A percentile compares a stretch with the other conserved stretches of the same genome.
phyloP scores from a whole-genome alignment of 1,140 invertebrate species.

The Heliconius congener region DNA sequence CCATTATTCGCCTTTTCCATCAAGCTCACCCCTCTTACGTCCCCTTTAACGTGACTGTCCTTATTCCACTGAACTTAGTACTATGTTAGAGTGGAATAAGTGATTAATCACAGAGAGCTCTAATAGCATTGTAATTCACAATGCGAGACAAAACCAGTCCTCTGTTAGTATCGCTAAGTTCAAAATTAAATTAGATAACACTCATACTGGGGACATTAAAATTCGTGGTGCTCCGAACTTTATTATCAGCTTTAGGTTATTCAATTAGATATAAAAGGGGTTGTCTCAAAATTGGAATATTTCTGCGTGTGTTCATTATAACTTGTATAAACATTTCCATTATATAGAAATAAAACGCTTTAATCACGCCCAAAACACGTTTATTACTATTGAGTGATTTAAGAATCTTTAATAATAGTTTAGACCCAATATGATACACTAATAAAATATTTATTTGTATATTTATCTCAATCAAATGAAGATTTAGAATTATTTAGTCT shows the following conservation, averaged over 20 bases:
- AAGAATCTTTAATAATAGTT: background rate
- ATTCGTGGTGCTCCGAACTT: background rate
- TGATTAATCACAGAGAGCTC: slow-evolving; percentile 40
- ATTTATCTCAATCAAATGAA: no score
- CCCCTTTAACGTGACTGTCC: slow-evolving; percentile 35
- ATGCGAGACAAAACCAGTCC: slow-evolving; percentile 24
- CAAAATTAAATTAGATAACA: slow-evolving; percentile 29
- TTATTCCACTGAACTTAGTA: slow-evolving; percentile 37
- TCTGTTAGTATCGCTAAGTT: slow-evolving; percentile 31
- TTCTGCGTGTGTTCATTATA: background rate
- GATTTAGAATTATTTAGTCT: no score
- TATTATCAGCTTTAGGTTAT: slow-evolving; percentile 6
- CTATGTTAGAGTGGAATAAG: slow-evolving; percentile 34
- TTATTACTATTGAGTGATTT: background rate
- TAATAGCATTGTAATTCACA: slow-evolving; percentile 37
- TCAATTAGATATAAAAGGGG: background rate
- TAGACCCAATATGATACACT: no score
- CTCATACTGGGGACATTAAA: slow-evolving; percentile 16
- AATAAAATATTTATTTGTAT: no score
- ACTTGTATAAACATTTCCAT: background rate
- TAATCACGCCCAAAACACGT: background rate
- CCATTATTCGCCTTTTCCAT: slow-evolving; percentile 39
- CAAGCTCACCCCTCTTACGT: slow-evolving; percentile 30
- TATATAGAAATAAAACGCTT: background rate
- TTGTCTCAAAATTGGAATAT: background rate